A percentile compares a stretch with the other conserved stretches of the same genome.
Conservation (phyloP, 2,113 vertebrate species). For the Gavialis gangeticus region DNA sequence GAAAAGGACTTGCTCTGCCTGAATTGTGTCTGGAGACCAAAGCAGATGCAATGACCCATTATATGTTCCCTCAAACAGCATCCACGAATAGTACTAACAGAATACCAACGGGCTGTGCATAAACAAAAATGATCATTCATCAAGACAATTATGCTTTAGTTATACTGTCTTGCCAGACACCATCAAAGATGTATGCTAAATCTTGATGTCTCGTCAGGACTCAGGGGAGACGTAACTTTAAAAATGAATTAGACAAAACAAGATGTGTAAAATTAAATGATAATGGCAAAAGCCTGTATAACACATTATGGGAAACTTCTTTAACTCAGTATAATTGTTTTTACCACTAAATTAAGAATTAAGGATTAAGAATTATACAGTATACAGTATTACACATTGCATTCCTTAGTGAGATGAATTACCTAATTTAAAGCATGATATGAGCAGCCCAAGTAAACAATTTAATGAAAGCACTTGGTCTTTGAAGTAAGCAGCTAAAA, state of each 20-base stretch:
- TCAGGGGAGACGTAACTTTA: background rate
- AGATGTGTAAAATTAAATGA: background rate
- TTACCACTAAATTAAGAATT: background rate
- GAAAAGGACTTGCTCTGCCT: too few species aligned
- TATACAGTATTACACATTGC: background rate
- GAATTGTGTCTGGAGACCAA: too few species aligned
- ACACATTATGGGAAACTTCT: background rate
- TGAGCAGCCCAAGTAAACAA: background rate
- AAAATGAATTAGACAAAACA: background rate
- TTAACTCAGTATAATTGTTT: background rate
- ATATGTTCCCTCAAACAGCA: too few species aligned
- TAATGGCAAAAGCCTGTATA: background rate
- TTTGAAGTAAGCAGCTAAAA: background rate
- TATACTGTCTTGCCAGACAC: background rate
- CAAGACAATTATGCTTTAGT: background rate
- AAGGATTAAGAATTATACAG: background rate
- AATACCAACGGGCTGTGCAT: background rate
- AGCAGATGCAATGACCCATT: too few species aligned
- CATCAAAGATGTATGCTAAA: background rate
- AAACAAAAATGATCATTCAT: too few species aligned
- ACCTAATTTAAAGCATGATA: background rate
- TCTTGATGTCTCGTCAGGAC: background rate
- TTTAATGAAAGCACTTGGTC: background rate
- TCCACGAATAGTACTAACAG: too few species aligned
- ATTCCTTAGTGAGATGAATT: rapidly evolving